phyloP scores from a whole-genome alignment of 2,797 vertebrate species.

The Allenopithecus nigroviridis region DNA sequence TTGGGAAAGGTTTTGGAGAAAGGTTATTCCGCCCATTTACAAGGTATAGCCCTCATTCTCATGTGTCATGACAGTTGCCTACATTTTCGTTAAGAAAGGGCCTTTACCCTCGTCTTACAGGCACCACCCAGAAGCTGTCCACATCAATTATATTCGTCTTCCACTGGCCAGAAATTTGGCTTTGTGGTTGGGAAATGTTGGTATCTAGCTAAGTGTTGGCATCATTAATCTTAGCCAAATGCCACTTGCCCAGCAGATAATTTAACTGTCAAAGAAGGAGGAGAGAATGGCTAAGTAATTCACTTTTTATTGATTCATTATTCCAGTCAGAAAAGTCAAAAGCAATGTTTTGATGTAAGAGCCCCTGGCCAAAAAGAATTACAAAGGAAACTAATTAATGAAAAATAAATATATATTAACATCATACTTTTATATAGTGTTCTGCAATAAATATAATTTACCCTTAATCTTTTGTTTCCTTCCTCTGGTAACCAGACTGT shows the following conservation, averaged over 20 bases:
- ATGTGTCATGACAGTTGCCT: background rate
- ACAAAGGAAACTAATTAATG: slow-evolving; percentile 33
- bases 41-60: background rate
- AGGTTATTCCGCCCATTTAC: background rate
- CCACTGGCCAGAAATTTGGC: background rate
- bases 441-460: background rate
- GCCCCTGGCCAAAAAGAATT: background rate
- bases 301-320: background rate
- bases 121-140: background rate
- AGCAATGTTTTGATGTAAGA: slow-evolving; percentile 13
- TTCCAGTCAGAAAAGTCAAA: slow-evolving; percentile 18
- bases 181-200: background rate
- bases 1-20: background rate
- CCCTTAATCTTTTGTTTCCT: slow-evolving; percentile 34
- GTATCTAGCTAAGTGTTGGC: background rate
- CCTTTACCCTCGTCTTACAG: background rate
- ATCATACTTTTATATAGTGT: background rate
- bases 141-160: background rate
- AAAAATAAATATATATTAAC: slow-evolving; percentile 23
- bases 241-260: background rate
- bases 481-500: slow-evolving; percentile 87
- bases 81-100: background rate
- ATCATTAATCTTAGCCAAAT: background rate
- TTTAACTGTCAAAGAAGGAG: background rate
- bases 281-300: background rate